Base-by-base conservation (phyloP, 37 sponge, comb jelly and placozoan genomes). In the Geodia barretti region DNA sequence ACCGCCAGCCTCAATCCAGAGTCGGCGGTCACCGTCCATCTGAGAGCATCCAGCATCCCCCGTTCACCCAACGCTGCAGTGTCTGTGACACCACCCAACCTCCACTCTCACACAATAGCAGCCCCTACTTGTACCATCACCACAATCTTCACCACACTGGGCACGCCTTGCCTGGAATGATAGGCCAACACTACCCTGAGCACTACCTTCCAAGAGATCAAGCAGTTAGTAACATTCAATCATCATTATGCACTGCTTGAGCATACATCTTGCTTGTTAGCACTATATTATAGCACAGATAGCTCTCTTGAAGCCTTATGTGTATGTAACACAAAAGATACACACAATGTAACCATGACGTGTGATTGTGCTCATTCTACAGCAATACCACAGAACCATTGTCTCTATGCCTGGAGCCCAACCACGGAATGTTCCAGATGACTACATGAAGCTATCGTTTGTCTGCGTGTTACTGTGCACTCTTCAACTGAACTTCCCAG, bases 401-500 rank as follows among this genome's bases (percentile, higher is more conserved):
- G 11, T 47, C 7, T 14, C 54, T 17, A 47, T 47, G 54, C 54
- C 11, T 47, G 54, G 54, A 7, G 7, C 54, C 14, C 11, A 47
- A 47, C 54, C 54, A 17, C 11, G 14, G 7, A 7, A 47, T 17
- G 54, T 47, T 47, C 11, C 38, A 72, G 64, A 67, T 40, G 79
- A 80, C 39, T 70, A 80, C 39, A 37, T 80, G 17, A 21, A 29
- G 28, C 59, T 70, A 3, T 58, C 80, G n/a, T 59, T 80, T 8
- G 37, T 32, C 2, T 33, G 68, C 2, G 38, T 80, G 54, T 34
- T 80, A 3, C 41, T 36, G 4, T 80, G 80, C 38, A 60, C 20
- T 26, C n/a, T 70, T 21, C 80, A 80, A 9, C 24, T 29, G 25
- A 80, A 80, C 61, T 20, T 80, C 11, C 80, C 80, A 70, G 80